phyloP scores from a whole-genome alignment of 2,113 vertebrate genomes.

The Odontesthes bonariensis region DNA sequence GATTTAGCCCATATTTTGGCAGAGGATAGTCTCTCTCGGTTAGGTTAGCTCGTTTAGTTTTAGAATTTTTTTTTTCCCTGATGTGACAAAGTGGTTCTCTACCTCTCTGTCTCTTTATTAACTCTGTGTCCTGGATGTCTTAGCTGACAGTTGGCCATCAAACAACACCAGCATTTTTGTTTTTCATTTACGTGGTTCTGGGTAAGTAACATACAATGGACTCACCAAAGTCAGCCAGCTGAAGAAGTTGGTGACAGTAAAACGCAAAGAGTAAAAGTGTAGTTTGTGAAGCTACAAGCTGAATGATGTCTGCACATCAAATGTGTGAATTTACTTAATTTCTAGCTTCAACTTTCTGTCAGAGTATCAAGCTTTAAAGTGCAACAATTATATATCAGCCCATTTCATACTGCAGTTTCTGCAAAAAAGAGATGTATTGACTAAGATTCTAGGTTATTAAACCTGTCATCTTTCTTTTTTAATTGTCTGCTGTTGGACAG shows the following conservation, averaged over 20 bases:
- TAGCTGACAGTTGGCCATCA: too few species aligned
- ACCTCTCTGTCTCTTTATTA: too few species aligned
- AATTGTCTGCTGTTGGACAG: constrained; percentile 21
- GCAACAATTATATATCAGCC: background rate
- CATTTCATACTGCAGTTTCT: background rate
- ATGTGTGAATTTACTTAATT: background rate
- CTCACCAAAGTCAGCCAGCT: background rate
- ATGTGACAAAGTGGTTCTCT: too few species aligned
- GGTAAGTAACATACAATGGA: too few species aligned
- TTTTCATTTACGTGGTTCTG: too few species aligned
- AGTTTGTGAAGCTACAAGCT: background rate
- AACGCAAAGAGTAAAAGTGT: background rate
- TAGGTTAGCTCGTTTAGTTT: too few species aligned
- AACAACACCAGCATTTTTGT: too few species aligned
- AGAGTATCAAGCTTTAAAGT: background rate
- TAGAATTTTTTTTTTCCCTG: too few species aligned
- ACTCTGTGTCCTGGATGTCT: too few species aligned
- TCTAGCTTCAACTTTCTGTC: background rate
- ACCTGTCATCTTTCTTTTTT: constrained; percentile 30
- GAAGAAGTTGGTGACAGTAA: background rate
- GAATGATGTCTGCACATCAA: background rate
- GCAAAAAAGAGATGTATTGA: constrained; percentile 4
- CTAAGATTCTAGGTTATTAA: constrained; percentile 11
- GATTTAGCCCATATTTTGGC: too few species aligned
- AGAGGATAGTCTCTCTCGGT: too few species aligned